Evolutionary conservation across 2,113 vertebrate genomes (phyloP).

Genomic region (Melanerpes formicivorus): DNA sequence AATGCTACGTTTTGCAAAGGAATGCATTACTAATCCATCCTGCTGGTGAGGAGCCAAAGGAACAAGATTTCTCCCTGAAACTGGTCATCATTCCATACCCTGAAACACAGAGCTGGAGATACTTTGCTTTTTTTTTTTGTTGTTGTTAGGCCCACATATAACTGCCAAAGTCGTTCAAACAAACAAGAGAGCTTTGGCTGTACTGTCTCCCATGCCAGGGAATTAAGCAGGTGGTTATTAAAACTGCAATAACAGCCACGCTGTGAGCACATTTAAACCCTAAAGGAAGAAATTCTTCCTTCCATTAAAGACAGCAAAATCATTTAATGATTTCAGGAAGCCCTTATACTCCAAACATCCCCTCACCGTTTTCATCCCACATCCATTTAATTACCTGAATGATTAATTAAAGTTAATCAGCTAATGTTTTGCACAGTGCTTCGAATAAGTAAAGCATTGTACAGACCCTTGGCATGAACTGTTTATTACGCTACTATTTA

Average conservation of each 20-base stretch:
- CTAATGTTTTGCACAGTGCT: neutral
- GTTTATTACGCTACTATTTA: neutral
- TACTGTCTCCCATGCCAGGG: neutral
- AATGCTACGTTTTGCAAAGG: neutral
- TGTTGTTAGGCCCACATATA: neutral
- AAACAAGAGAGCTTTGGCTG: neutral
- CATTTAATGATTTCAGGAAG: conserved; percentile 41
- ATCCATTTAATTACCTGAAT: conserved; percentile 46
- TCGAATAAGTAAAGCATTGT: neutral
- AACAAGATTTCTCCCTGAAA: neutral
- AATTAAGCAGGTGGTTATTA: conserved; percentile 53
- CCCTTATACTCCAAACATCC: conserved; percentile 28
- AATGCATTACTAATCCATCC: neutral
- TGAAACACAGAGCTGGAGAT: neutral
- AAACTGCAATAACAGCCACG: conserved; percentile 30
- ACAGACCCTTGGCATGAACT: neutral
- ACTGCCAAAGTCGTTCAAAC: neutral
- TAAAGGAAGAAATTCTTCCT: conserved; percentile 52
- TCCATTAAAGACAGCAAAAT: conserved; percentile 37
- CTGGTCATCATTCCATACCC: neutral
- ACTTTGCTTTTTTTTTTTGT: neutral
- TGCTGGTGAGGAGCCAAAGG: neutral
- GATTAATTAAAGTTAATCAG: conserved; percentile 48
- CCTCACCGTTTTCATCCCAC: conserved; percentile 27
- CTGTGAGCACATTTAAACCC: neutral